These are phyloP conservation scores for Pelusios castaneus DNA, from an alignment of 2,113 vertebrate genomes.

Conservation along the genomic window DNA sequence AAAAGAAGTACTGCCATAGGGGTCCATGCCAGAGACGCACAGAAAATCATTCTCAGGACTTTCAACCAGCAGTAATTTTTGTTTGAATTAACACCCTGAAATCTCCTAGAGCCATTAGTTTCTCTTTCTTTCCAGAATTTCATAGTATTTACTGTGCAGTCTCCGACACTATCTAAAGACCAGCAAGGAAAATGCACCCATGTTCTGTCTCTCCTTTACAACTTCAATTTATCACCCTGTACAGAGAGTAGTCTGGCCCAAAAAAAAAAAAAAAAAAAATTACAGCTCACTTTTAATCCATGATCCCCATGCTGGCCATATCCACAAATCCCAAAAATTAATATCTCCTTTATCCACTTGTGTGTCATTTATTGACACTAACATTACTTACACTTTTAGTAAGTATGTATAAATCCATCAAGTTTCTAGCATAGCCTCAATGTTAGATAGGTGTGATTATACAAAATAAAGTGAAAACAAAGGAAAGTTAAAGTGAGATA, in stretches of 20 bases:
- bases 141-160: not conserved
- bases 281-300: not conserved
- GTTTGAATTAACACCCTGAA: not conserved
- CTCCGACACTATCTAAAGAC: not conserved
- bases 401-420: not conserved
- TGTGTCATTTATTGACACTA: not conserved
- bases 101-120: not conserved
- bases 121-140: not conserved
- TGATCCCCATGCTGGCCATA: not conserved
- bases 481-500: not conserved
- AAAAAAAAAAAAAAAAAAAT: not conserved
- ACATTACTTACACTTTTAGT: not conserved
- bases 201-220: not conserved
- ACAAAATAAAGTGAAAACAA: not conserved
- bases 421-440: not conserved
- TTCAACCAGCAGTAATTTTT: not conserved
- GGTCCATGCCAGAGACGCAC: not conserved
- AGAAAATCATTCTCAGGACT: not conserved
- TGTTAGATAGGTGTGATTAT: not conserved
- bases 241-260: rapidly evolving
- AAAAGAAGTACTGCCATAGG: not conserved
- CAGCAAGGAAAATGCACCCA: not conserved
- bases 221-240: not conserved
- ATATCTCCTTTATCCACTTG: not conserved
- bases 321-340: not conserved